Base-by-base conservation (phyloP, 2,888 invertebrate genomes). In the Toxonevra muliebris region DNA sequence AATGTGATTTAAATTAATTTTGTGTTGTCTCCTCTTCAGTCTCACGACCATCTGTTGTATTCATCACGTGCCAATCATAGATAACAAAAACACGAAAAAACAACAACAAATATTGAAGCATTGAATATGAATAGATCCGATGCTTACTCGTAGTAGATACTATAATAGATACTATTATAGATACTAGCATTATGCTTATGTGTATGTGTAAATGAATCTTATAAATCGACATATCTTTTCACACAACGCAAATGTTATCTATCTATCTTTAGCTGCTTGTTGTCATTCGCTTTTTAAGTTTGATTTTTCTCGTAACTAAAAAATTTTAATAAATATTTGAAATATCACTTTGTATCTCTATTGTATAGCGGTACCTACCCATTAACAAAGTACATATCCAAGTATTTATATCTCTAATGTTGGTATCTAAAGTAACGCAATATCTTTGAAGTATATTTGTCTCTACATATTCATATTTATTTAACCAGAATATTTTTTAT, bases 1-100 rank as follows among this genome's bases (percentile, higher is more conserved):
- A 30, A 30, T 30, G 30, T 48, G 50, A n/a, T 48, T 48, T 48
- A 4, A n/a, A 4, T 48, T 7, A 7, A 48, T 48, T n/a, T 7
- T 15, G 4, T n/a, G 57, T 30, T 57, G 20, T 57, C 20, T 59
- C 13, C 42, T n/a, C n/a, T 40, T 30, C 20, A 19, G 15, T 5
- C 13, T 19, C 17, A 20, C 42, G 66, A 58, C 68, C 64, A 68
- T 64, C 54, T 68, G 68, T 66, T 66, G 62, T 60, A 19, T 66
- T 52, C 62, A 65, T 67, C 71, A 71, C 69, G 71, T 71, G 62
- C 68, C 65, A 65, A 62, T 30, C 42, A 61, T 55, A 61, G 52
- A 66, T 40, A 53, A 53, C 19, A 17, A 48, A 48, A 48, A n/a
- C 50, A 15, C 2, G 2, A 48, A 10, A 8, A 2, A n/a, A 48